Evolutionary conservation across 2,888 invertebrate species (phyloP), one percentile per base, ranked within the genome.

Genomic region (Orchesellides sinensis): DNA sequence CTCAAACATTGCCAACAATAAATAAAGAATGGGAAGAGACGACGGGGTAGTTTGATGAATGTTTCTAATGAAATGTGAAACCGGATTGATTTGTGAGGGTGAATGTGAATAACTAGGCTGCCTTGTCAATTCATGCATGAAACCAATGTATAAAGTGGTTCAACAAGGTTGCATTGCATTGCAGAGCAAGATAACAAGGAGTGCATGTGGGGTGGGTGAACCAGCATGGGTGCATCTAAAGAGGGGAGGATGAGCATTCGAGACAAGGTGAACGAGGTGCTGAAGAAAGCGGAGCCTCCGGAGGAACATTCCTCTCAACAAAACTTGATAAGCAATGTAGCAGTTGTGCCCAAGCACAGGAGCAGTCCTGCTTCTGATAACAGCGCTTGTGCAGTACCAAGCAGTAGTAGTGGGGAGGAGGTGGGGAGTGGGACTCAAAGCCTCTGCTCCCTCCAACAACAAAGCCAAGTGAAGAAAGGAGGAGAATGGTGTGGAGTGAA

Each of bases 211-310:
- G n/a, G n/a, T n/a, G n/a, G n/a, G n/a, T n/a, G n/a, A n/a, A n/a
- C n/a, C n/a, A n/a, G n/a, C n/a, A 78, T 78, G 78, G 78, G 78
- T 23, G 69, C 78, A 27, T 78, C 78, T 2, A 45, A 25, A 29
- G 78, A 78, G 49, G 78, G 78, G 40, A 59, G 10, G 61, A 69
- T 61, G 68, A 35, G 69, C 49, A 61, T 78, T 4, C 19, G 78
- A 17, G 78, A 78, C 0, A 59, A 27, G 17, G 61, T 78, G 10
- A 59, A 61, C 25, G 47, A 49, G 78, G 78, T 61, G 69, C 69
- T 78, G 14, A 27, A 17, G 1, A 2, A 47, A 17, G 5, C 29
- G 10, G 32, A 12, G 17, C 10, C 35, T n/a, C n/a, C n/a, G n/a
- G n/a, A n/a, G n/a, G n/a, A n/a, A n/a, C 17, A 12, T 12, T 35